Conservation (phyloP, 2,797 vertebrate species). For the Cuculus canorus region DNA sequence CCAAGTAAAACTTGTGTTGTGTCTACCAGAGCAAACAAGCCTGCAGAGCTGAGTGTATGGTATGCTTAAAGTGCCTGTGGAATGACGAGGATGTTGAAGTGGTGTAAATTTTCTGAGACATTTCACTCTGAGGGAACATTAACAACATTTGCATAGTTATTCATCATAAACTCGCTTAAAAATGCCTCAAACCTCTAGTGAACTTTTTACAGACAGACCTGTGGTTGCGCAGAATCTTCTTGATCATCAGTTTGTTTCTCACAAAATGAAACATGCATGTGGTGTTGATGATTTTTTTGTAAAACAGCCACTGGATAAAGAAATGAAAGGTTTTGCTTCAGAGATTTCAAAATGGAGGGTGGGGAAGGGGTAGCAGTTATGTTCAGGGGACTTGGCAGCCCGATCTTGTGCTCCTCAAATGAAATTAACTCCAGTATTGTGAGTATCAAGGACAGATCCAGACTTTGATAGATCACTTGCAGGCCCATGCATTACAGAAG, state of each 20-base stretch:
- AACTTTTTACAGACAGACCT: background rate
- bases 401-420: background rate
- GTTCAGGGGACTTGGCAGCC: background rate
- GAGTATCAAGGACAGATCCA: background rate
- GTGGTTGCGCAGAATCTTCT: background rate
- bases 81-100: accelerated
- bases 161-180: background rate
- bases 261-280: background rate
- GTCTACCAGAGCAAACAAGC: background rate
- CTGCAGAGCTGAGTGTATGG: accelerated
- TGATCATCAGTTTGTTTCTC: background rate
- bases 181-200: background rate
- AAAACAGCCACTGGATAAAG: background rate
- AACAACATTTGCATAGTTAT: background rate
- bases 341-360: background rate
- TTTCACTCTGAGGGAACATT: background rate
- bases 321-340: background rate
- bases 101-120: background rate
- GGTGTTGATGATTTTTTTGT: background rate
- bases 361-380: background rate
- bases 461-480: background rate
- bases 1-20: background rate
- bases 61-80: background rate
- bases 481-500: background rate
- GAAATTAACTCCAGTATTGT: background rate